Conservation (phyloP, 2,888 invertebrate species). For the Poecilus cupreus region DNA sequence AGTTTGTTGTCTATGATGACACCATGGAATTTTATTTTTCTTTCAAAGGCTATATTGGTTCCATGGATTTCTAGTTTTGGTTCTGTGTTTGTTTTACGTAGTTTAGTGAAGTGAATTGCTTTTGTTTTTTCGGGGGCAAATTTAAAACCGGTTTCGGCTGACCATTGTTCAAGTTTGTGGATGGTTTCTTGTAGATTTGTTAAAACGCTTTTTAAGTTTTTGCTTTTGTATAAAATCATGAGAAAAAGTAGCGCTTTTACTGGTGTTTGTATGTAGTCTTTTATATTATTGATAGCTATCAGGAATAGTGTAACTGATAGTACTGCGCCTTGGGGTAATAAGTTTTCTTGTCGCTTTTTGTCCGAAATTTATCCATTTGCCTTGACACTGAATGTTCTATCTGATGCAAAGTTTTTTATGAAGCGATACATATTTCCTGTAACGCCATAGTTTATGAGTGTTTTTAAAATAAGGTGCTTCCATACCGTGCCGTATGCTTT, state of each 20-base stretch:
- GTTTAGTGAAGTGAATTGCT: conserved; percentile 9
- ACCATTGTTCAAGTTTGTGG: background rate
- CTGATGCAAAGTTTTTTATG: background rate
- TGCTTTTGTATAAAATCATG: background rate
- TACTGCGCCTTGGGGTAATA: conserved; percentile 23
- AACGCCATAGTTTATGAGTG: background rate
- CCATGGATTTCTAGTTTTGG: background rate
- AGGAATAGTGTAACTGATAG: background rate
- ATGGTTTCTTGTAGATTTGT: background rate
- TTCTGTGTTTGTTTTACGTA: background rate
- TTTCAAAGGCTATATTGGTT: background rate
- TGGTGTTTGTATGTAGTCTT: background rate
- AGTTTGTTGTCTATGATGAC: background rate
- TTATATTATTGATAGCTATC: background rate
- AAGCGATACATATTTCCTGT: background rate
- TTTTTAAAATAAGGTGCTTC: background rate
- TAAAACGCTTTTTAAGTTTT: background rate
- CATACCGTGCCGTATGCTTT: conserved; percentile 10
- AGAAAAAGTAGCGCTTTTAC: background rate
- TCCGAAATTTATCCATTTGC: background rate
- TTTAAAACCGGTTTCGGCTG: background rate
- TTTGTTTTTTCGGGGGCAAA: conserved; percentile 24
- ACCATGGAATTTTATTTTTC: background rate
- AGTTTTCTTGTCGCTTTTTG: background rate
- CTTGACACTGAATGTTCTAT: background rate